Evolutionary conservation across 2,797 vertebrate species (phyloP), one percentile per base, ranked within the genome.

Genomic region (Fistularia tabacaria): DNA sequence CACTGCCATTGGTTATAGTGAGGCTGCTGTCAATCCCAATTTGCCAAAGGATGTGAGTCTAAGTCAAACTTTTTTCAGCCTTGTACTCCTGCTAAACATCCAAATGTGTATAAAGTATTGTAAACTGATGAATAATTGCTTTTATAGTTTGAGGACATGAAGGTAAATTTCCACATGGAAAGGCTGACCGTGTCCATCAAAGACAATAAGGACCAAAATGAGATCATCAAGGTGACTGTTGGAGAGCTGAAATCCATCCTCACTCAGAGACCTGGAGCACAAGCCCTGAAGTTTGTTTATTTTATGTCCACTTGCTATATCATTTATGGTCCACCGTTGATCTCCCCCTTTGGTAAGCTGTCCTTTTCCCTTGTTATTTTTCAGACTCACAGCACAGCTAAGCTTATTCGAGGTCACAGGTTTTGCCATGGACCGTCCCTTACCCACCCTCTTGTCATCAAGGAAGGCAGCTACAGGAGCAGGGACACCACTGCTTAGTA

Each of bases 1-100:
- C 91, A 93, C 94, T 85, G 95, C 97, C 81, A 99, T 99, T 69
- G 97, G 96, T 57, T 99, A 99, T 81, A 98, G 96, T 73, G 96
- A 95, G 71, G 93, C 91, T 1, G 91, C 89, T 59, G 91, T 90
- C 62, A 96, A 99, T 85, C 94, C 92, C 72, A 98, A 96, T 40
- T 85, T 99, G 87, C 97, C 96, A 75, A 98, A 98, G 89, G 78
- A 92, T 52, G 97, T 98, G 84, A 89, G 94, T 85, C 14, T 36
- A 7, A 36, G 15, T 41, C 10, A 38, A 38, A 7, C 14, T 13
- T 8, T 15, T 6, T 46, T 49, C 9, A 7, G 10, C 12, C 62
- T 7, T 43, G 36, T 8, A n/a, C 13, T 37, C 10, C 11, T 14
- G 14, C 3, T 7, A 36, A 49, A 47, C 25, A 51, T 38, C 9